Conservation (phyloP, 37 sponge, comb jelly and placozoan genomes). For the Crambe crambe region DNA sequence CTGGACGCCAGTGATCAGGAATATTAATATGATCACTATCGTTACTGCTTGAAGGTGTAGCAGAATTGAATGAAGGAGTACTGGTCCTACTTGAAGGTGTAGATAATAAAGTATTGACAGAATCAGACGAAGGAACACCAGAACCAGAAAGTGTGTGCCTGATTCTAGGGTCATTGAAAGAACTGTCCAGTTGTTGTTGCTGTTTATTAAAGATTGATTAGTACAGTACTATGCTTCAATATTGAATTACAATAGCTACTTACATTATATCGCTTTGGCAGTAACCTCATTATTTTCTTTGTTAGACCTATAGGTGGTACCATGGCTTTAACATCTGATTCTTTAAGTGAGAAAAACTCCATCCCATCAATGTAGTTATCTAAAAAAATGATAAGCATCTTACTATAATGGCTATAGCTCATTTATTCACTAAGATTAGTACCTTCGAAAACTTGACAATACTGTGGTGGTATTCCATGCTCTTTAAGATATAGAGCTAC, state of each 20-base stretch:
- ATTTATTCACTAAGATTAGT: not conserved
- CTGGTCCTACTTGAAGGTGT: too few species aligned
- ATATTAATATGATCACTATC: not conserved
- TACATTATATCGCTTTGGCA: too few species aligned
- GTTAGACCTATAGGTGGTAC: constrained; percentile 2
- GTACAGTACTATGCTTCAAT: too few species aligned
- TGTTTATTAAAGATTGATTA: too few species aligned
- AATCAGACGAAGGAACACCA: too few species aligned
- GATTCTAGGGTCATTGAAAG: too few species aligned
- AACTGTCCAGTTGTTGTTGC: not conserved
- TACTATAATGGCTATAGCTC: not conserved
- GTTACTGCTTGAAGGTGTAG: not conserved
- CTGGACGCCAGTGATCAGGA: constrained; percentile 36
- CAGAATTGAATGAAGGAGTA: not conserved
- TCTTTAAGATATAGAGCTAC: constrained; percentile 3
- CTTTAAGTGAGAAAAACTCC: not conserved
- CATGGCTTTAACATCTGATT: constrained; percentile 4
- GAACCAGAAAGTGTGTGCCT: too few species aligned
- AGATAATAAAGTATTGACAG: too few species aligned
- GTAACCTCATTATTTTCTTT: constrained; percentile 14
- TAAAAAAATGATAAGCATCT: not conserved
- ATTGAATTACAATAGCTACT: too few species aligned
- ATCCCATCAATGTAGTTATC: constrained; percentile 36
- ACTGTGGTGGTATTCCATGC: constrained; percentile 18
- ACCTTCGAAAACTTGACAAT: constrained; percentile 42